phyloP scores from a whole-genome alignment of 1,140 invertebrate genomes.

The Bombus waltoni region DNA sequence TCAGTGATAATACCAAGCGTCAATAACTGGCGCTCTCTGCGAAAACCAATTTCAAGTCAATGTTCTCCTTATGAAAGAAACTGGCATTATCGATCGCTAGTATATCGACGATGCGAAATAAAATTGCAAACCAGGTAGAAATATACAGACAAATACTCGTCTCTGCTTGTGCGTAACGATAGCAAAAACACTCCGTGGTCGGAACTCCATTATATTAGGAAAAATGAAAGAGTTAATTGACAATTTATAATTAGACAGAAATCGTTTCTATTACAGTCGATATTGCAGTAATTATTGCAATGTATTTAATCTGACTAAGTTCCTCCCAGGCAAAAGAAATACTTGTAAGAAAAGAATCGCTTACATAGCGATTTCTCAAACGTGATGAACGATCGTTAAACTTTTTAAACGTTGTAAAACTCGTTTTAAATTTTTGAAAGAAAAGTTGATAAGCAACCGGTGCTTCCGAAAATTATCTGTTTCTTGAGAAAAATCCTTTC shows the following conservation, averaged over 20 bases:
- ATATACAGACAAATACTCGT: no score
- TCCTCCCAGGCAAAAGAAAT: background rate
- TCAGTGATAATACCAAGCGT: no score
- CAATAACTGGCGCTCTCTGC: background rate
- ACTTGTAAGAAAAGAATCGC: background rate
- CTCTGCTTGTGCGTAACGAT: no score
- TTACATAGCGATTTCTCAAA: background rate
- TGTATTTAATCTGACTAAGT: background rate
- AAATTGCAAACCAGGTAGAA: background rate
- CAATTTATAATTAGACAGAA: no score
- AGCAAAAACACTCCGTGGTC: no score
- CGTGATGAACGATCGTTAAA: background rate
- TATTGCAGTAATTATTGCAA: no score
- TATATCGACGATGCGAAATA: no score
- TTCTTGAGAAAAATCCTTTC: no score
- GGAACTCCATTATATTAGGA: no score
- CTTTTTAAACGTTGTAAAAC: constrained; percentile 2
- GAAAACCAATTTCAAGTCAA: background rate
- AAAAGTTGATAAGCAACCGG: background rate
- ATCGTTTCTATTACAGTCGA: no score
- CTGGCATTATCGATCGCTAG: background rate
- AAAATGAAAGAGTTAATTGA: no score
- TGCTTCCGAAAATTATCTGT: background rate
- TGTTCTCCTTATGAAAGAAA: no score
- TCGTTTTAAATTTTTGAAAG: background rate